These are phyloP conservation scores for Seriola aureovittata DNA, from an alignment of 2,113 vertebrate genomes.

Conservation along the genomic window DNA sequence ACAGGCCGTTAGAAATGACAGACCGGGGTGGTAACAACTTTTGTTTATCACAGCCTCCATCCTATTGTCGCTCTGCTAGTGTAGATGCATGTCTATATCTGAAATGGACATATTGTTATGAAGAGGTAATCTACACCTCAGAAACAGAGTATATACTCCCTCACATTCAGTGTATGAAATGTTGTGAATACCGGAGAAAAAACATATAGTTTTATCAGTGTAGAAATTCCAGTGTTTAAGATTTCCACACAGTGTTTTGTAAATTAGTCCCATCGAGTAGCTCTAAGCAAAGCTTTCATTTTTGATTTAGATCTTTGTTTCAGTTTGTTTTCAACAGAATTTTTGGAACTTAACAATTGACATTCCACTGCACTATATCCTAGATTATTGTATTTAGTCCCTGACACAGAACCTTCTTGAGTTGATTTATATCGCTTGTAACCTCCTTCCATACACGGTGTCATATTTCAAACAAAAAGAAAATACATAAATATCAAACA, in stretches of 20 bases:
- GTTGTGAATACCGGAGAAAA: conserved; percentile 39
- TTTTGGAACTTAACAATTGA: conserved; percentile 16
- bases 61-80: conserved; percentile 2
- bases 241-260: neutral
- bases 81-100: conserved; percentile 1
- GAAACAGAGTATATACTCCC: neutral
- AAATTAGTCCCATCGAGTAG: neutral
- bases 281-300: conserved; percentile 40
- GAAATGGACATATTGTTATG: neutral
- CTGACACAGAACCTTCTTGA: conserved; percentile 34
- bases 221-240: conserved; percentile 36
- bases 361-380: conserved; percentile 29
- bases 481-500: conserved; percentile 76
- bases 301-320: conserved; percentile 52
- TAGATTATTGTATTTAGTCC: conserved; percentile 31
- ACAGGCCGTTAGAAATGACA: conserved; percentile 32
- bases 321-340: conserved; percentile 46
- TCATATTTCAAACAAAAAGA: conserved; percentile 49
- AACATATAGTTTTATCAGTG: conserved; percentile 1
- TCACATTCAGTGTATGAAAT: conserved; percentile 19
- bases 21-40: neutral
- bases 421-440: conserved; percentile 71
- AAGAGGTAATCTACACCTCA: neutral
- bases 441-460: conserved; percentile 49
- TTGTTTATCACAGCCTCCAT: conserved; percentile 21